phyloP scores from a whole-genome alignment of 2,888 invertebrate species.

The Branchellion lobata region DNA sequence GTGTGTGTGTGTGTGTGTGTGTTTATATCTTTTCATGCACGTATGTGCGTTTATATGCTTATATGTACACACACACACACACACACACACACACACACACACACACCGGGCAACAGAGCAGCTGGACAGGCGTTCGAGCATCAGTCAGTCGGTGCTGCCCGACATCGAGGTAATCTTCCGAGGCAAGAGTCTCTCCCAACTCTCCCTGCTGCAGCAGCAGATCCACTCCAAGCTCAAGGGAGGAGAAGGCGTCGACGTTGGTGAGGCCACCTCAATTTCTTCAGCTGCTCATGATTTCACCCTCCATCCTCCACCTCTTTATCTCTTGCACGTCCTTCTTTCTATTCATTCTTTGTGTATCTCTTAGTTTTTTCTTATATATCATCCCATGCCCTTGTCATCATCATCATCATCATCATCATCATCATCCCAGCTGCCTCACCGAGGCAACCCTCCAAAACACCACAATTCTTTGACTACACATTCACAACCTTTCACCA shows the following conservation, averaged over 20 bases:
- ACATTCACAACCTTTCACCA: too few species aligned
- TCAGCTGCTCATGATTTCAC: background rate
- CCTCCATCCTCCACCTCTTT: background rate
- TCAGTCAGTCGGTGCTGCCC: slow-evolving; percentile 84
- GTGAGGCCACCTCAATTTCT: slow-evolving; percentile 52
- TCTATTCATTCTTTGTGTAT: too few species aligned
- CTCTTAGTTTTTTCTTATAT: background rate
- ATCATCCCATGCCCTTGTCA: background rate
- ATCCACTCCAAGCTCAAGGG: slow-evolving; percentile 83
- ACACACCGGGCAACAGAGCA: background rate
- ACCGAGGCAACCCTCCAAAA: too few species aligned
- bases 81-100: slow-evolving; percentile 10
- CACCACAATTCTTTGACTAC: too few species aligned
- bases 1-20: slow-evolving; percentile 11
- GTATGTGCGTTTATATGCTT: background rate
- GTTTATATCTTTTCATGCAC: background rate
- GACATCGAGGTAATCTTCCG: slow-evolving; percentile 88
- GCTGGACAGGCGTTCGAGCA: slow-evolving; percentile 67
- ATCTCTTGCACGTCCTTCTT: background rate
- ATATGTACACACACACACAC: background rate
- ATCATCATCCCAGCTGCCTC: too few species aligned
- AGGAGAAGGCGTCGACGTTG: slow-evolving; percentile 87
- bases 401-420: background rate
- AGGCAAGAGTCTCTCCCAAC: slow-evolving; percentile 84
- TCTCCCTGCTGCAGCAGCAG: slow-evolving; percentile 78